Base-by-base conservation (phyloP, 2,113 vertebrate species). In the Cavia porcellus region DNA sequence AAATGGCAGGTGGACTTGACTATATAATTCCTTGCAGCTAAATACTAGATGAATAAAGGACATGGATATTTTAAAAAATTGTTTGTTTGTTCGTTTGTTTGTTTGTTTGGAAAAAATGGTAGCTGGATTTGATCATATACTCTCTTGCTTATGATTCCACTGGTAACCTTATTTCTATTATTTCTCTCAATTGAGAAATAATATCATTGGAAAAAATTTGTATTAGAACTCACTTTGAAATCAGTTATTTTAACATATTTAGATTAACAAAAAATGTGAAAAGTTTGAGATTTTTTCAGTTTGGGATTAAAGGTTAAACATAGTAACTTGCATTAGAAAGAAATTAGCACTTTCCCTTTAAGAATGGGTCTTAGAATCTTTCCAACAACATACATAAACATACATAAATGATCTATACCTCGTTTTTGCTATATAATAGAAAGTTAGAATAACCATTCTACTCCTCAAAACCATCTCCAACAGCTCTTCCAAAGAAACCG, bases 191-290 rank as follows among this genome's bases (percentile, higher is more conserved):
- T 1, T 83, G 80, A 94, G 50, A 85, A 62, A 84, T 55, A 38
- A 52, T 52, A 68, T 19, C 50, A 59, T 12, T 47, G 22, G 90
- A 90, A 91, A 32, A n/a, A 59, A 45, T 45, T 7, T 55, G 1
- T 57, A 91, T 95, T 59, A 77, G 22, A 90, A 38, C 25, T 84
- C 20, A 55, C 45, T 55, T 89, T 90, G 82, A n/a, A 93, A 94
- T 86, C 19, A 86, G 50, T 32, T 89, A 2, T 80, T 74, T 75
- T 80, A 35, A 64, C 1, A 50, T 42, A 72, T 50, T 96, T 38
- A 90, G 1, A 87, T 57, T 50, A 94, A 61, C 22, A 64, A 42
- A 83, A 0, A 87, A 66, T 11, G 9, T 86, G 68, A 59, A 7
- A 61, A 25, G n/a, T 50, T 90, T 85, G 38, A 72, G 35, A 89